These are phyloP conservation scores for Linyphia triangularis DNA, from an alignment of 2,888 invertebrate genomes.

Conservation along the genomic window DNA sequence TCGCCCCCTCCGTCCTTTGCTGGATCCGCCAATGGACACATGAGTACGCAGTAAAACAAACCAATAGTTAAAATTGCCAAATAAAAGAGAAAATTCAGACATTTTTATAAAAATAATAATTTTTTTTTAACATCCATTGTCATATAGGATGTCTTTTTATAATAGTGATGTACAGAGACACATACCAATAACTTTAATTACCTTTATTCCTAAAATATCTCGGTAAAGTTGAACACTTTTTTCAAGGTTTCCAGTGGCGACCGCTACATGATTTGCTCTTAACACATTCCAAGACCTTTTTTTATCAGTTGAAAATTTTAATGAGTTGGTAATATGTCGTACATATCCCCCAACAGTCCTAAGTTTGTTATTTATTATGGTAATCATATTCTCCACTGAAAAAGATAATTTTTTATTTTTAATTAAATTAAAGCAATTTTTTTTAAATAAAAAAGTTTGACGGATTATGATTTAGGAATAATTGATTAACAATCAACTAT, in stretches of 20 bases:
- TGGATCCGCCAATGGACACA: too few relatives aligned
- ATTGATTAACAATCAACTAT: too few relatives aligned
- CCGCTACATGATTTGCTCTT: conserved; percentile 83
- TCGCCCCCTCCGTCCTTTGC: too few relatives aligned
- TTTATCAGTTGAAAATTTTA: background rate
- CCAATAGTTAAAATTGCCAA: too few relatives aligned
- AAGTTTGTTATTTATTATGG: conserved; percentile 19
- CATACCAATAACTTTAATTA: conserved; percentile 78
- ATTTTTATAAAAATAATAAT: too few relatives aligned
- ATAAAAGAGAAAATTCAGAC: too few relatives aligned
- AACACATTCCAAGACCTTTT: conserved; percentile 80
- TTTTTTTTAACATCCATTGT: too few relatives aligned
- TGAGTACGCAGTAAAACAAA: too few relatives aligned
- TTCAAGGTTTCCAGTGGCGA: conserved; percentile 82
- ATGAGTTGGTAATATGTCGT: background rate
- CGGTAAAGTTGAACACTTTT: conserved; percentile 82
- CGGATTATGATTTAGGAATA: too few relatives aligned
- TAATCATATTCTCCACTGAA: conserved; percentile 14
- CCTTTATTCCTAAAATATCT: conserved; percentile 82
- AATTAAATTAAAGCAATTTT: too few relatives aligned
- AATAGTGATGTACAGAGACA: background rate
- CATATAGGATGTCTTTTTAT: too few relatives aligned
- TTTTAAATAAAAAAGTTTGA: too few relatives aligned
- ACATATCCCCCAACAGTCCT: background rate
- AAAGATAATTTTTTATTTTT: background rate